phyloP scores from a whole-genome alignment of 2,888 invertebrate genomes.

The Listrodromus nycthemerus region DNA sequence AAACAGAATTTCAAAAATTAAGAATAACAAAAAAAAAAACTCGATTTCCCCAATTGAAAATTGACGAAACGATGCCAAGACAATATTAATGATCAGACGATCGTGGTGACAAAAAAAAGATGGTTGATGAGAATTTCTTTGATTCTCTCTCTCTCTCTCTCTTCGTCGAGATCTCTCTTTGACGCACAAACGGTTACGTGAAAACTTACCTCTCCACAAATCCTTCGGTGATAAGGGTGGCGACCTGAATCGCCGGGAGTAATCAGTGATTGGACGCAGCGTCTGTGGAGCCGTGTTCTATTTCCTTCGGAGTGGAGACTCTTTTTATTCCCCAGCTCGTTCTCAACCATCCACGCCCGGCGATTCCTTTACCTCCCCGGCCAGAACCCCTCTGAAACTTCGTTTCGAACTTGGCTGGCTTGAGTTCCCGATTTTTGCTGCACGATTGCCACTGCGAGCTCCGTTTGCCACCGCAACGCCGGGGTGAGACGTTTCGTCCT shows the following conservation, averaged over 20 bases:
- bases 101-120: neutral
- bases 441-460: conserved; percentile 3
- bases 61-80: neutral
- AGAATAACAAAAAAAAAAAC: no score
- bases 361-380: conserved; percentile 17
- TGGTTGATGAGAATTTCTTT: conserved; percentile 6
- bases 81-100: neutral
- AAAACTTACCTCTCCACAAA: conserved; percentile 11
- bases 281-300: conserved; percentile 25
- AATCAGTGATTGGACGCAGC: conserved; percentile 37
- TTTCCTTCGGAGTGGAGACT: conserved; percentile 21
- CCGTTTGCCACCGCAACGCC: conserved; percentile 21
- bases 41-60: no score
- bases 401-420: conserved; percentile 19
- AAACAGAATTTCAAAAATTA: no score
- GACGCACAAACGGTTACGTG: neutral
- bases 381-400: conserved; percentile 22
- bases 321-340: conserved; percentile 12
- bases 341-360: conserved; percentile 1
- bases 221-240: conserved; percentile 19
- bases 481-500: conserved; percentile 7
- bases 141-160: neutral
- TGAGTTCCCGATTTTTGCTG: conserved; percentile 28
- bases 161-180: neutral
- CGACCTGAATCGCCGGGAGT: conserved; percentile 30